A percentile compares a stretch with the other conserved stretches of the same genome.
Evolutionary conservation across 2,113 vertebrate genomes (phyloP).

Genomic region (Eulemur macaco): DNA sequence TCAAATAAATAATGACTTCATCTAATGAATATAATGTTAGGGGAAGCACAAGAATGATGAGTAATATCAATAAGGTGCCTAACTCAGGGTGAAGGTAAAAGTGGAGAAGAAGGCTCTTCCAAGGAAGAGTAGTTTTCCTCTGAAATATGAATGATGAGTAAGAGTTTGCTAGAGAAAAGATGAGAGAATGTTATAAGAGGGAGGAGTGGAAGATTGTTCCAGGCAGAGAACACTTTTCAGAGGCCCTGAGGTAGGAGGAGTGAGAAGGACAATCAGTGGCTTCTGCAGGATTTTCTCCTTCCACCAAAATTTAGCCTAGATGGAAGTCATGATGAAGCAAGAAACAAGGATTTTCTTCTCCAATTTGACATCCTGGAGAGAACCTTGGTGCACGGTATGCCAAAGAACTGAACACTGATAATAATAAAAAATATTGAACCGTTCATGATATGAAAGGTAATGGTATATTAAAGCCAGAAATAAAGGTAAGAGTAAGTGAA

Average conservation of each 20-base stretch:
- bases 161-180: background rate
- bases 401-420: background rate
- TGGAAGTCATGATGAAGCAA: background rate
- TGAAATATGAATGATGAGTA: background rate
- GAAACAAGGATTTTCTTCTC: background rate
- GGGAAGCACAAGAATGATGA: background rate
- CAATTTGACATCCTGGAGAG: background rate
- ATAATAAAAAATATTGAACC: background rate
- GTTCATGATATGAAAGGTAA: background rate
- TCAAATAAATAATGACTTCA: background rate
- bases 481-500: background rate
- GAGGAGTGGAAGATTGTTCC: background rate
- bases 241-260: rapidly evolving
- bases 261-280: background rate
- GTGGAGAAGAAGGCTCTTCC: background rate
- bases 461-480: background rate
- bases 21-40: background rate
- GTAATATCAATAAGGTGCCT: background rate
- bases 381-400: background rate
- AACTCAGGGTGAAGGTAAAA: background rate
- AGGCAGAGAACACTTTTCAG: background rate
- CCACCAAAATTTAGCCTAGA: background rate
- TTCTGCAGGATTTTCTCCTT: background rate
- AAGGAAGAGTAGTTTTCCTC: background rate
- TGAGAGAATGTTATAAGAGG: background rate